Evolutionary conservation across 1,140 invertebrate species (phyloP).

Genomic region (Diorhabda sublineata): DNA sequence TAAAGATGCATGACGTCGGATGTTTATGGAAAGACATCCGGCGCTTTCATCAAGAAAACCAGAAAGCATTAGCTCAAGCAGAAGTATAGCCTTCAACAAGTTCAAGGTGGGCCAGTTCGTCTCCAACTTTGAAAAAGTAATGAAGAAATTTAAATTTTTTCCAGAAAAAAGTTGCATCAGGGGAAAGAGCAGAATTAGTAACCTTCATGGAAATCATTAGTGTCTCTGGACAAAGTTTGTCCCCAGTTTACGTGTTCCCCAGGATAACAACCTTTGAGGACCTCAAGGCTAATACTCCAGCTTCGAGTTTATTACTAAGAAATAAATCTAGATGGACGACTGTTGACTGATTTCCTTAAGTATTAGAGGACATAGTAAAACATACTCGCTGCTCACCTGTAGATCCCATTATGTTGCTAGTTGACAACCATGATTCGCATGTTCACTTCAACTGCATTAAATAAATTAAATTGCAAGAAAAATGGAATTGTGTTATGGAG

Average conservation of each 20-base stretch:
- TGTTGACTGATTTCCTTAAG: constrained; percentile 38
- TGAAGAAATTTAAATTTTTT: constrained; percentile 13
- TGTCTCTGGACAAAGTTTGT: constrained; percentile 22
- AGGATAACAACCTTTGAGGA: constrained; percentile 21
- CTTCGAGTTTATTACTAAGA: constrained; percentile 22
- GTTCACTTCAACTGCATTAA: constrained; percentile 25
- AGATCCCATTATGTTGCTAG: constrained; percentile 18
- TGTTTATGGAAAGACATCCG: constrained; percentile 40
- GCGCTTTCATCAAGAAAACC: constrained; percentile 38
- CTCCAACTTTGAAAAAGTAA: constrained; percentile 25
- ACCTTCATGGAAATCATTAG: constrained; percentile 26
- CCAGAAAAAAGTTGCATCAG: constrained; percentile 24
- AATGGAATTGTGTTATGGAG: constrained; percentile 42
- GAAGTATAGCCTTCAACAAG: constrained; percentile 46
- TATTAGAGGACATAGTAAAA: constrained; percentile 38
- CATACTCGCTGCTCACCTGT: constrained; percentile 17
- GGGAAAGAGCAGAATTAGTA: constrained; percentile 27
- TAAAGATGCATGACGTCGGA: constrained; percentile 42
- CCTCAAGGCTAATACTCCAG: constrained; percentile 11
- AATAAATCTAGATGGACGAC: constrained; percentile 40
- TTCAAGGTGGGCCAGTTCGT: constrained; percentile 41
- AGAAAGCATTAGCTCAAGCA: constrained; percentile 40
- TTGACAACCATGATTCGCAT: constrained; percentile 48
- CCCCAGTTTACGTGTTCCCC: constrained; percentile 23
- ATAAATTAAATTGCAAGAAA: constrained; percentile 34